Evolutionary conservation across 2,113 vertebrate species (phyloP).

Genomic region (Empidonax traillii): DNA sequence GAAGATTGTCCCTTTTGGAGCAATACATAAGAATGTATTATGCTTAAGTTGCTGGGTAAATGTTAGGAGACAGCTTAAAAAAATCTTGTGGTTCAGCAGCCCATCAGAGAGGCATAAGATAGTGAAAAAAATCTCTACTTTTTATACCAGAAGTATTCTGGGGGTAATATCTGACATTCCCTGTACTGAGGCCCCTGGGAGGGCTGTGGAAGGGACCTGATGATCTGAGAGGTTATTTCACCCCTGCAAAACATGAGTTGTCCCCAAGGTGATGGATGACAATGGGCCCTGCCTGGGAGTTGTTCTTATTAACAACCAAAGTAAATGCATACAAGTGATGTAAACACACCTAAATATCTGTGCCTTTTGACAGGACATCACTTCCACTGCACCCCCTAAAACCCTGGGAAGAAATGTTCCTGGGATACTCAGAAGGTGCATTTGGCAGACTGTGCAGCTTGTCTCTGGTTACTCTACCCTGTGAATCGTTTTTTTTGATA

Average conservation of each 20-base stretch:
- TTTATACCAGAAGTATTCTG: neutral
- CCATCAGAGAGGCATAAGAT: neutral
- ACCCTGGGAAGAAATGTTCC: neutral
- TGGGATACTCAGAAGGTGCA: neutral
- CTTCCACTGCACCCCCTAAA: neutral
- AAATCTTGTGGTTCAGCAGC: neutral
- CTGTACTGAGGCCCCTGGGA: neutral
- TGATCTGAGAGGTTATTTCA: neutral
- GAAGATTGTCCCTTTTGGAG: neutral
- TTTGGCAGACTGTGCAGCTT: neutral
- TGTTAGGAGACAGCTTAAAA: neutral
- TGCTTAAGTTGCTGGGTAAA: neutral
- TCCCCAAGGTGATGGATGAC: neutral
- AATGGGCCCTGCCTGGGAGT: neutral
- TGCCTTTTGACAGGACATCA: neutral
- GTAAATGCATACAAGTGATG: neutral
- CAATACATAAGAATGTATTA: neutral
- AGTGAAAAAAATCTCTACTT: neutral
- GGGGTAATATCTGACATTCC: neutral
- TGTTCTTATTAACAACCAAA: neutral
- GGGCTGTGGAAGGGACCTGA: neutral
- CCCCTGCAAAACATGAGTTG: neutral
- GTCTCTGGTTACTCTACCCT: neutral
- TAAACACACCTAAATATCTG: neutral
- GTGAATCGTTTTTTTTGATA: neutral